Evolutionary conservation across 2,888 invertebrate genomes (phyloP).

Genomic region (Apoda limacodes): DNA sequence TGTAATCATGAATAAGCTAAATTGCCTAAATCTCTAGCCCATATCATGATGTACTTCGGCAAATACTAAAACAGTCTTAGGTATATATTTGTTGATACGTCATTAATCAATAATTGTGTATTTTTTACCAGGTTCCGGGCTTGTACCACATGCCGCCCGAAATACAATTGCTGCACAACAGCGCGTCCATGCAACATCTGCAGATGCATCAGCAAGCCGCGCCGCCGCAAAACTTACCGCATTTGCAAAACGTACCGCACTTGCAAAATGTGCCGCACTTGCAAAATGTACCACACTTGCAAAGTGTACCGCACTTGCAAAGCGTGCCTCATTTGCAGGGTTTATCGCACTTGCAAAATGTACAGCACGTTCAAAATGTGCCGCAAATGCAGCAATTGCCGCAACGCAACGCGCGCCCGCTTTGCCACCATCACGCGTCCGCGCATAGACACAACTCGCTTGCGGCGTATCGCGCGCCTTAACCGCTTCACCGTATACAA

Average conservation of each 20-base stretch:
- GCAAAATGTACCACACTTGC: conserved; percentile 25
- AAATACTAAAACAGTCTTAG: too few relatives aligned
- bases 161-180: conserved; percentile 52
- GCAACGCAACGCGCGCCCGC: conserved; percentile 24
- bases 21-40: too few relatives aligned
- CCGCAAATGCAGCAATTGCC: conserved; percentile 3
- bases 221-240: conserved; percentile 24
- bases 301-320: conserved; percentile 22
- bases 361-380: conserved; percentile 16
- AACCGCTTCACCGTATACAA: not conserved
- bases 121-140: conserved; percentile 42
- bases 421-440: conserved; percentile 39
- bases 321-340: conserved; percentile 24
- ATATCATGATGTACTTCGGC: too few relatives aligned
- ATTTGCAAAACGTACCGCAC: conserved; percentile 28
- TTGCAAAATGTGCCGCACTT: conserved; percentile 21
- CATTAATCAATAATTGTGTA: too few relatives aligned
- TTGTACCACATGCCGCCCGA: conserved; percentile 66
- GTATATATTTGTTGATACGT: too few relatives aligned
- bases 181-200: conserved; percentile 54
- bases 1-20: too few relatives aligned
- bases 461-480: conserved; percentile 10
- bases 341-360: conserved; percentile 17
- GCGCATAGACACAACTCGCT: conserved; percentile 24
- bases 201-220: conserved; percentile 42